Percentiles rank a stretch among this genome's conserved stretches.
Conservation (phyloP, 2,888 invertebrate genomes). For the Callosobruchus maculatus region DNA sequence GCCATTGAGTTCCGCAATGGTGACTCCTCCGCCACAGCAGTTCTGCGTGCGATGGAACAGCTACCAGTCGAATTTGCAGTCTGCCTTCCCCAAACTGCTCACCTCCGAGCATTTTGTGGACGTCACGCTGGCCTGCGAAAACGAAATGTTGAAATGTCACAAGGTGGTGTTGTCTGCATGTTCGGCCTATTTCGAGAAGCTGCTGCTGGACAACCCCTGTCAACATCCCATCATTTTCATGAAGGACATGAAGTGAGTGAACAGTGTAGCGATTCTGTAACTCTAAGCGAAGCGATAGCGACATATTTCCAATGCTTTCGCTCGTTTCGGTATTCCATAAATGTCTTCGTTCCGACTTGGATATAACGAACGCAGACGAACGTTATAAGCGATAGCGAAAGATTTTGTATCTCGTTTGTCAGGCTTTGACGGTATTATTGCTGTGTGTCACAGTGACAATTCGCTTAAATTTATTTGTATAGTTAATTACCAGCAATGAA, state of each 20-base stretch:
- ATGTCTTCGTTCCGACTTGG: too few species aligned
- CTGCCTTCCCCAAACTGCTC: conserved; percentile 71
- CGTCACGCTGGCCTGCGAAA: conserved; percentile 85
- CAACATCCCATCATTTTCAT: conserved; percentile 82
- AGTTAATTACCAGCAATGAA: too few species aligned
- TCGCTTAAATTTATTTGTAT: too few species aligned
- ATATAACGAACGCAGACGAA: too few species aligned
- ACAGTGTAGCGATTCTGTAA: too few species aligned
- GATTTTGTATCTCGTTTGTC: too few species aligned
- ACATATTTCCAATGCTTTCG: too few species aligned
- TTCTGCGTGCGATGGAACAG: conserved; percentile 80
- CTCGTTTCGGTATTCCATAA: too few species aligned
- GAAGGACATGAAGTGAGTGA: conserved; percentile 69
- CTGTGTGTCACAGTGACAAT: too few species aligned
- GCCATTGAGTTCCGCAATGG: conserved; percentile 15
- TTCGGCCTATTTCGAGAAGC: conserved; percentile 77
- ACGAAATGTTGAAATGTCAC: conserved; percentile 81
- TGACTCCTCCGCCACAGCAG: conserved; percentile 55
- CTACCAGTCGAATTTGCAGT: conserved; percentile 75
- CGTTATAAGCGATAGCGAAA: too few species aligned
- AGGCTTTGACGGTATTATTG: too few species aligned
- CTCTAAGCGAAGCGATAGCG: too few species aligned
- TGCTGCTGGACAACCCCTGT: conserved; percentile 79
- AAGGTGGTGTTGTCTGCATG: conserved; percentile 82
- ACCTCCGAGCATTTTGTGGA: conserved; percentile 83